phyloP scores from a whole-genome alignment of 2,888 invertebrate species.

The Leptinotarsa tumamoca region DNA sequence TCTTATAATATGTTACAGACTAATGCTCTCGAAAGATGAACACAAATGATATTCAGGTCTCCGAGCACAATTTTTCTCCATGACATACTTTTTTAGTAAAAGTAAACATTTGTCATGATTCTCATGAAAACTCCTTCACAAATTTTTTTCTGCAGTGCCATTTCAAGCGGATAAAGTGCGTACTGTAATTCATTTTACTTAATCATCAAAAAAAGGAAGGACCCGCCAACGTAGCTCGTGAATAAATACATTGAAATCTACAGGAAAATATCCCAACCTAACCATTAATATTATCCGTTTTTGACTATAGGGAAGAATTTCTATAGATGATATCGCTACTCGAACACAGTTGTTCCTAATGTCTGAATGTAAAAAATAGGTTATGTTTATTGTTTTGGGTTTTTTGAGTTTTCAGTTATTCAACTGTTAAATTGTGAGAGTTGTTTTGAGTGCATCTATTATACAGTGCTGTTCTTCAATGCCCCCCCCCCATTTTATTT shows the following conservation, averaged over 20 bases:
- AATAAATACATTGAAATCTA: not conserved
- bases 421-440: too few species aligned
- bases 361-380: too few species aligned
- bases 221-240: not conserved
- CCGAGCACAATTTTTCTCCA: not conserved
- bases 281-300: slow-evolving; percentile 29
- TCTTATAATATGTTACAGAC: not conserved
- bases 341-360: too few species aligned
- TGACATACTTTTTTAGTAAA: not conserved
- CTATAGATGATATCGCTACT: too few species aligned
- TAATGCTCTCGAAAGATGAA: not conserved
- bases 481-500: too few species aligned
- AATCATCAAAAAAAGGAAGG: not conserved
- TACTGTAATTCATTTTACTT: not conserved
- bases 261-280: slow-evolving; percentile 17
- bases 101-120: slow-evolving; percentile 2
- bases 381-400: too few species aligned
- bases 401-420: too few species aligned
- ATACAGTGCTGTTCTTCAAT: too few species aligned
- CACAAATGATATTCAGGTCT: not conserved
- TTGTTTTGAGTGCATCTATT: too few species aligned
- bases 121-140: not conserved
- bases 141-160: too few species aligned
- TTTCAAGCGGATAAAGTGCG: not conserved
- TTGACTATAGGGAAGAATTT: not conserved